Evolutionary conservation across 2,797 vertebrate species (phyloP), one percentile per base, ranked within the genome.

Genomic region (Sebastes trivittatus): DNA sequence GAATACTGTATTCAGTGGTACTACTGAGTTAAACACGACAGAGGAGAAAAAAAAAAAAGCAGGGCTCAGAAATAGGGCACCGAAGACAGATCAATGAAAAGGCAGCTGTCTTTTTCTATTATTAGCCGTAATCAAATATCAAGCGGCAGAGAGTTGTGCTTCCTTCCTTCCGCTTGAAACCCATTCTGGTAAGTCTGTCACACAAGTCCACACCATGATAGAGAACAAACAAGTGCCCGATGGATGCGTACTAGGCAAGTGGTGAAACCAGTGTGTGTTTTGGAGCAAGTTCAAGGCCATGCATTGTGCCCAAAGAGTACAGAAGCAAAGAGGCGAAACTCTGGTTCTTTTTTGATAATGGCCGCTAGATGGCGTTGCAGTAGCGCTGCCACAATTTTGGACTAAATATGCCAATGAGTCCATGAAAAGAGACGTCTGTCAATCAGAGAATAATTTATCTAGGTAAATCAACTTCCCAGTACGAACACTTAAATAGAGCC

Each of bases 121-220:
- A 93, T 93, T 93, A 94, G 91, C 82, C 3, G 54, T 90, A 92
- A 94, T 93, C 92, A 93, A 93, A 94, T 91, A 93, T 93, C 90
- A 91, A 87, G 88, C 82, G 52, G 80, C 66, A 78, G 56, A 75
- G 85, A 82, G 74, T 73, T 83, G 86, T n/a, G 78, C 79, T 85
- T 91, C 80, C 80, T 89, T 87, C 75, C 18, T 87, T 88, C 73
- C 20, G 56, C 62, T 87, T 76, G 66, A 75, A 77, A 77, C 55
- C 55, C 75, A 72, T 89, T 85, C 85, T 85, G 64, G 20, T 63
- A 65, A 82, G 52, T 60, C 76, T 80, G 78, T 72, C 74, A 63
- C 62, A 72, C 58, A 30, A 65, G 61, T 52, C 62, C 52, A 77
- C 68, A 72, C n/a, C 67, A 78, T 58, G 58, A 73, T 4, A 52